Conservation (phyloP, 2,888 invertebrate genomes). For the Harpalus rubripes region DNA sequence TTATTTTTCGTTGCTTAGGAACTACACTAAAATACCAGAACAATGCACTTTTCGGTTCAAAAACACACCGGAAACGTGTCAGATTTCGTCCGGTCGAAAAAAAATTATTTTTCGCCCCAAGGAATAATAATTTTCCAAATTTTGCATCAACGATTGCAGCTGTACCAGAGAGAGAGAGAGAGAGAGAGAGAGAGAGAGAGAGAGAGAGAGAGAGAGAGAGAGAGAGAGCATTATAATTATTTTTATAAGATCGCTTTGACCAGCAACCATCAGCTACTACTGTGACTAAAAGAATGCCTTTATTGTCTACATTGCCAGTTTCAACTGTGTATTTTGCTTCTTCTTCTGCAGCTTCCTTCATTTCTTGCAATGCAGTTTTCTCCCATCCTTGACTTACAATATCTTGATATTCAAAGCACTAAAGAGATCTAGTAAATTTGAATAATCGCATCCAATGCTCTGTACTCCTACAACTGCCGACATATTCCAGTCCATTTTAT, state of each 20-base stretch:
- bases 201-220: no score
- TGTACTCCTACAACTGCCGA: not conserved
- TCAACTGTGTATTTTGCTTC: not conserved
- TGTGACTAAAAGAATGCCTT: not conserved
- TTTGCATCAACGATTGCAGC: slow-evolving; percentile 44
- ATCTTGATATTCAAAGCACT: slow-evolving; percentile 3
- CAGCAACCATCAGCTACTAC: slow-evolving; percentile 25
- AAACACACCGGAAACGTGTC: no score
- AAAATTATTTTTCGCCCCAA: slow-evolving; percentile 51
- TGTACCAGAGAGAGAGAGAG: slow-evolving; percentile 71
- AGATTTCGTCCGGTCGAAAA: not conserved
- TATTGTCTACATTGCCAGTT: slow-evolving; percentile 1
- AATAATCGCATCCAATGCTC: slow-evolving; percentile 11
- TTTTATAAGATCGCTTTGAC: slow-evolving; percentile 66
- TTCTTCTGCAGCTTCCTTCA: slow-evolving; percentile 10
- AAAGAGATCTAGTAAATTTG: not conserved
- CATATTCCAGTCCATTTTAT: no score
- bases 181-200: no score
- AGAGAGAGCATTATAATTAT: slow-evolving; percentile 69
- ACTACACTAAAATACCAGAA: no score
- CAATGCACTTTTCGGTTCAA: no score
- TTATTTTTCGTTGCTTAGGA: no score
- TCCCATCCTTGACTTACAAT: slow-evolving; percentile 24
- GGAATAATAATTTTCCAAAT: slow-evolving; percentile 44
- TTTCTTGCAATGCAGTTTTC: no score